Percentiles rank a stretch among this genome's conserved stretches.
phyloP scores from a whole-genome alignment of 1,140 invertebrate species.

The Neodiprion lecontei region DNA sequence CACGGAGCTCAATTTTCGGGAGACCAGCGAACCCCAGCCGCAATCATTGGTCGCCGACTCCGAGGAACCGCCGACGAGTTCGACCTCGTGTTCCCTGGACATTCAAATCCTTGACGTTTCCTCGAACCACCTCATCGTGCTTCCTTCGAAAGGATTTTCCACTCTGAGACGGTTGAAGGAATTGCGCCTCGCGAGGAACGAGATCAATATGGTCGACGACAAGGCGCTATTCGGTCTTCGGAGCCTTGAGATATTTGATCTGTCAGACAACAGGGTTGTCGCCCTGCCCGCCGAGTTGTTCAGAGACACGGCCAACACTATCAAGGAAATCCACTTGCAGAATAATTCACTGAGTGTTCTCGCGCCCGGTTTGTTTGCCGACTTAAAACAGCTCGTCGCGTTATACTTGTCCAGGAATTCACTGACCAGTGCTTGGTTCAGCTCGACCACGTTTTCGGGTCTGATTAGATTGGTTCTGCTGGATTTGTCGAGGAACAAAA shows the following conservation, averaged over 20 bases:
- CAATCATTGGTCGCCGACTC: constrained; percentile 69
- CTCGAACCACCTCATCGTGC: constrained; percentile 77
- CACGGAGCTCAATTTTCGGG: constrained; percentile 75
- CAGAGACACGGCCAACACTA: constrained; percentile 71
- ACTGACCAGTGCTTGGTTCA: constrained; percentile 80
- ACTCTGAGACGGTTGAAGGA: constrained; percentile 72
- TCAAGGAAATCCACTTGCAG: constrained; percentile 81
- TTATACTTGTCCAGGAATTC: constrained; percentile 84
- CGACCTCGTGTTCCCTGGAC: constrained; percentile 71
- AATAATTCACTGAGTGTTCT: constrained; percentile 83
- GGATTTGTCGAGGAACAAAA: constrained; percentile 80
- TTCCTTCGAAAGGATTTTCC: constrained; percentile 78
- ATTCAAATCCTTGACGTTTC: constrained; percentile 79
- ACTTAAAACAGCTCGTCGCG: constrained; percentile 77
- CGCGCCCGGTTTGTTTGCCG: constrained; percentile 76
- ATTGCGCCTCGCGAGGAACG: constrained; percentile 77
- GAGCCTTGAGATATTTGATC: constrained; percentile 75
- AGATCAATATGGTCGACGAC: constrained; percentile 80
- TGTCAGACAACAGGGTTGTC: constrained; percentile 82
- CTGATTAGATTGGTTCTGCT: constrained; percentile 82
- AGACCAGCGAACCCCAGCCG: constrained; percentile 62
- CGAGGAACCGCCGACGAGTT: constrained; percentile 56
- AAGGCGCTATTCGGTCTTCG: constrained; percentile 75
- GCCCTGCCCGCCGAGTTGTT: constrained; percentile 80
- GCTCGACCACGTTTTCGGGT: constrained; percentile 78